phyloP scores from a whole-genome alignment of 53 echinoderm and acorn worm genomes.

The Holothuria scabra region DNA sequence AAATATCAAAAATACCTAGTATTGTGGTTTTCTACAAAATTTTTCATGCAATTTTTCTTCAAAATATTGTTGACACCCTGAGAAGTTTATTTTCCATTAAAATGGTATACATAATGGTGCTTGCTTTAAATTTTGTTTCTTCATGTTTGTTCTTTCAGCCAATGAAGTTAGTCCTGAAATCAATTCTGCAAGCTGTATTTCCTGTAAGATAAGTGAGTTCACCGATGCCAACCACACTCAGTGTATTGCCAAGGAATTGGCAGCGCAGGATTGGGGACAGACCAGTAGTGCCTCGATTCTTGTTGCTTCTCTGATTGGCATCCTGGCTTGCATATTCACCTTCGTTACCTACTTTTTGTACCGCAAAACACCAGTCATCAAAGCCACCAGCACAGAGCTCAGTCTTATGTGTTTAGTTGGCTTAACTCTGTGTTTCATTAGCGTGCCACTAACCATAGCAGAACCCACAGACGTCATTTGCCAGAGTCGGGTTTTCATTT shows the following conservation, averaged over 20 bases:
- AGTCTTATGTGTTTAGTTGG: conserved; percentile 84
- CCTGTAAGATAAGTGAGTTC: conserved; percentile 64
- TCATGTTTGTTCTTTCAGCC: conserved; percentile 11
- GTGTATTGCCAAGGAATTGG: conserved; percentile 66
- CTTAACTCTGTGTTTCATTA: conserved; percentile 63
- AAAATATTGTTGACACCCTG: too few relatives aligned
- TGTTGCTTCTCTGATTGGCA: conserved; percentile 58
- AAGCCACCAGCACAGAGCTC: conserved; percentile 94
- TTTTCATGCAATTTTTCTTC: too few relatives aligned
- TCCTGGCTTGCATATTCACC: conserved; percentile 54
- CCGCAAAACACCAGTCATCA: conserved; percentile 82
- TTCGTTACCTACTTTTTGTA: conserved; percentile 66
- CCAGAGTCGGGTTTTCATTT: conserved; percentile 56
- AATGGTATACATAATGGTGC: too few relatives aligned
- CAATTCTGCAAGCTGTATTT: conserved; percentile 66
- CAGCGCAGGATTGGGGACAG: conserved; percentile 66
- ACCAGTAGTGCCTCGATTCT: conserved; percentile 58
- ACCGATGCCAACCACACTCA: conserved; percentile 60
- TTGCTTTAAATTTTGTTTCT: background rate
- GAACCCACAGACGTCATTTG: conserved; percentile 81
- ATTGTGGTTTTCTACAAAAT: too few relatives aligned
- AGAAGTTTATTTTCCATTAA: background rate
- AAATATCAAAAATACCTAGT: too few relatives aligned
- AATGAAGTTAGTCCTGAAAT: conserved; percentile 60
- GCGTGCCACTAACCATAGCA: conserved; percentile 70